Evolutionary conservation across 1,140 invertebrate genomes (phyloP), one percentile per base, ranked within the genome.

Genomic region (Leptinotarsa lineolata): DNA sequence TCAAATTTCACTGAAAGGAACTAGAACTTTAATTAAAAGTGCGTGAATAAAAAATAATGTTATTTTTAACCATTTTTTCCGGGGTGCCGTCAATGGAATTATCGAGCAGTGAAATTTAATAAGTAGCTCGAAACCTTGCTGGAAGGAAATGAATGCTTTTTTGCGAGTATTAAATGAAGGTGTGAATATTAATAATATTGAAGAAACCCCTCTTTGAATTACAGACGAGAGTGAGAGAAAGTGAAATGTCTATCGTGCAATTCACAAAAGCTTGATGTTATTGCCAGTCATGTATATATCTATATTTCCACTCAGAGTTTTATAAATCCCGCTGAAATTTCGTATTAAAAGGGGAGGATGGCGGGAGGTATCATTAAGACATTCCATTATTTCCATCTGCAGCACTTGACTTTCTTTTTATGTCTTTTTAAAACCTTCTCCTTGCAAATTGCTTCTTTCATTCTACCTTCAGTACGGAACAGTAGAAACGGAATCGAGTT

Each of bases 381-480:
- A 77, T 82, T 80, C 81, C 81, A 82, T 82, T 82, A 82, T 81
- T 80, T 78, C 78, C 81, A 82, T 82, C 81, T 82, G 81, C 70
- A 81, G 77, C 79, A 45, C 79, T 78, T 78, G 74, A 78, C 70
- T 80, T 68, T 76, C 77, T 76, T 79, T 81, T 80, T 77, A 77
- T 74, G 73, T 72, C 74, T 78, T 78, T 76, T 78, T 69, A 76
- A 76, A 73, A 74, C 73, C 73, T 65, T 20, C 63, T 67, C 30
- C 60, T 65, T 6, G 21, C 61, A 63, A 63, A 63, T 63, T 63
- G 61, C 61, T 30, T 74, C 76, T 72, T 73, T 76, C 48, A 16
- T 54, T 54, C 48, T 18, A 54, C 48, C 48, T 54, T 54, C 15
- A 8, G 48, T 16, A 54, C 48, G 16, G 16, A 54, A n/a, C 15